Evolutionary conservation across 2,888 invertebrate species (phyloP).

Genomic region (Rotaria sp.): DNA sequence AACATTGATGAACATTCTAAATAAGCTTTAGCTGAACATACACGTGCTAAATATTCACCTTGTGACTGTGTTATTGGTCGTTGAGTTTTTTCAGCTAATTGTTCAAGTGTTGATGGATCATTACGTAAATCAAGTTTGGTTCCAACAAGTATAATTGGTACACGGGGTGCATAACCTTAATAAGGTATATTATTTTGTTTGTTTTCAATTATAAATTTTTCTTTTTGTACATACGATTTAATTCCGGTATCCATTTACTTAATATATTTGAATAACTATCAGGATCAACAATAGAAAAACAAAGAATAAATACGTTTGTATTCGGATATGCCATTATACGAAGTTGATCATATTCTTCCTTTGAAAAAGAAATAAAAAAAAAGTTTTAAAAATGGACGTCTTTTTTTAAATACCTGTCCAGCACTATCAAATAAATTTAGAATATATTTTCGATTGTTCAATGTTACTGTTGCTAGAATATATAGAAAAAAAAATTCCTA

Average conservation of each 20-base stretch:
- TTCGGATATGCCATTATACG: slow-evolving; percentile 34
- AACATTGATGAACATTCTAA: slow-evolving; percentile 36
- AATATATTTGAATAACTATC: slow-evolving; percentile 33
- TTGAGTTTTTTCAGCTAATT: neutral
- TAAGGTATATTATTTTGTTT: too few species aligned
- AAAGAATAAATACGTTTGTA: slow-evolving; percentile 37
- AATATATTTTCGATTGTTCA: neutral
- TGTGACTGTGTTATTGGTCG: slow-evolving; percentile 23
- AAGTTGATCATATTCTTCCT: slow-evolving; percentile 38
- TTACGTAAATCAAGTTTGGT: slow-evolving; percentile 36
- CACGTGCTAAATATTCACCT: slow-evolving; percentile 32
- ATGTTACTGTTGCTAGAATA: slow-evolving; percentile 8
- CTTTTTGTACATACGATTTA: slow-evolving; percentile 35
- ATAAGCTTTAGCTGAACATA: slow-evolving; percentile 22
- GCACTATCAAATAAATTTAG: slow-evolving; percentile 6
- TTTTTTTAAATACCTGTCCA: neutral
- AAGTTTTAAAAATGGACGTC: too few species aligned
- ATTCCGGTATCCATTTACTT: slow-evolving; percentile 39
- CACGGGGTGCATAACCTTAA: neutral
- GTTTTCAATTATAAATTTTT: too few species aligned
- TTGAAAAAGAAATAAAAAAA: neutral
- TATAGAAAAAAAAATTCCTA: neutral
- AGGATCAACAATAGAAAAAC: slow-evolving; percentile 35
- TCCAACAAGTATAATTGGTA: slow-evolving; percentile 33
- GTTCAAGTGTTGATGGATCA: slow-evolving; percentile 31